Base-by-base conservation (phyloP, 30 jellyfish, hydroid and myxozoan genomes). In the Cassiopea andromeda region DNA sequence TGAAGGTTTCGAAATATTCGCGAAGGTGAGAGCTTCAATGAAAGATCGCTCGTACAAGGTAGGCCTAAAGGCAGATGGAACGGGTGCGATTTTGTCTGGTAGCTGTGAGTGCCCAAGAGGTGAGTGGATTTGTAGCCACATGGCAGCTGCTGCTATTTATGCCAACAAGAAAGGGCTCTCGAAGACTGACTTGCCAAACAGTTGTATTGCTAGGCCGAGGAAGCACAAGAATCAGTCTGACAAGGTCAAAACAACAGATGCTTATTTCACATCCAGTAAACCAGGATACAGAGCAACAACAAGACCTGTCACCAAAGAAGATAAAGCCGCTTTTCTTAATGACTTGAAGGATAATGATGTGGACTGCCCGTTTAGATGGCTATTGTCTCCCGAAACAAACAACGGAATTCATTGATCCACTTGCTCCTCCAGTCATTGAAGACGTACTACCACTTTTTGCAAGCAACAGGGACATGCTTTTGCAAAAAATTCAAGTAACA, bases 301-400 rank as follows among this genome's bases (percentile, higher is more conserved):
- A 16, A 58, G 79, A 54, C 89, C n/a, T 12, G 84, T 80, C 48
- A 49, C 89, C 79, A 44, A 60, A 61, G 89, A 80, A 66, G 89
- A 80, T 80, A 57, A 61, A 61, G 58, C 46, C 50, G 46, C 77
- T 27, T 80, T 80, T 80, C 64, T 80, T 46, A 58, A 80, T 16
- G 79, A 80, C 64, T 61, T 80, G 54, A 80, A 17, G 45, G 73
- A 16, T 49, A 60, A 61, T 45, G 73, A 80, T 80, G 89, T 80
- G 60, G 89, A 80, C 77, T 80, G 89, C 79, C 89, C 89, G 10
- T 80, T 80, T 80, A 58, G 89, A 80, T 80, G 89, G 89, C 46
- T 80, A 61, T 61, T 61, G 46, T 80, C 89, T 57, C 89, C 89
- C 64, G 89, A 80, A 80, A 80, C 44, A n/a, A 49, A 48, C 43